phyloP scores from a whole-genome alignment of 2,797 vertebrate species.

The Mallotus villosus region DNA sequence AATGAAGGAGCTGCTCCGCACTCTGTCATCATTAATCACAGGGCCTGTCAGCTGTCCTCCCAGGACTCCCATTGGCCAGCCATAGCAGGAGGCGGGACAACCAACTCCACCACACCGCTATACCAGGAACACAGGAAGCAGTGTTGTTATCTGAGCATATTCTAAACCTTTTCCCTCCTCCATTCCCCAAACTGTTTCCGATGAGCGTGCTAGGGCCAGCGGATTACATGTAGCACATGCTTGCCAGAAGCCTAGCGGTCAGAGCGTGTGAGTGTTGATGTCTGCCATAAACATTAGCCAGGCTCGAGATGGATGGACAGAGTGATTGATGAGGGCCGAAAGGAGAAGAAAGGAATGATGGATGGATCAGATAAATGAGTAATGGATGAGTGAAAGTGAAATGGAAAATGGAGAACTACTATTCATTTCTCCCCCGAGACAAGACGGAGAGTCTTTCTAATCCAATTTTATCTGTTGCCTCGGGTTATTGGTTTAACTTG shows the following conservation, averaged over 20 bases:
- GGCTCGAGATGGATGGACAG: conserved; percentile 23
- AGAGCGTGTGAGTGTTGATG: conserved; percentile 15
- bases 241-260: neutral
- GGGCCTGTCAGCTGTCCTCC: conserved; percentile 55
- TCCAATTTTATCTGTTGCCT: conserved; percentile 34
- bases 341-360: conserved; percentile 28
- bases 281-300: conserved; percentile 18
- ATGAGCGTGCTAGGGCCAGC: neutral
- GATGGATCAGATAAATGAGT: conserved; percentile 28
- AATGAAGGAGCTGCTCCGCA: conserved; percentile 58
- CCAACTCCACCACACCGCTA: conserved; percentile 9
- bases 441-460: conserved; percentile 31
- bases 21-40: conserved; percentile 74
- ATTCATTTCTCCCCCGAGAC: conserved; percentile 36
- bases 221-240: conserved; percentile 1
- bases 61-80: conserved; percentile 47
- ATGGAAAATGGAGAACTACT: conserved; percentile 24
- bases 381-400: conserved; percentile 25
- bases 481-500: conserved; percentile 25
- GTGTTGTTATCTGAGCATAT: neutral
- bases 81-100: conserved; percentile 10
- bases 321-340: conserved; percentile 30
- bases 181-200: neutral
- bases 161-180: neutral
- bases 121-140: conserved; percentile 43